Percentiles rank a stretch among this genome's conserved stretches.
Evolutionary conservation across 2,888 invertebrate species (phyloP).

Genomic region (Gastracanthus pulcherrimus): DNA sequence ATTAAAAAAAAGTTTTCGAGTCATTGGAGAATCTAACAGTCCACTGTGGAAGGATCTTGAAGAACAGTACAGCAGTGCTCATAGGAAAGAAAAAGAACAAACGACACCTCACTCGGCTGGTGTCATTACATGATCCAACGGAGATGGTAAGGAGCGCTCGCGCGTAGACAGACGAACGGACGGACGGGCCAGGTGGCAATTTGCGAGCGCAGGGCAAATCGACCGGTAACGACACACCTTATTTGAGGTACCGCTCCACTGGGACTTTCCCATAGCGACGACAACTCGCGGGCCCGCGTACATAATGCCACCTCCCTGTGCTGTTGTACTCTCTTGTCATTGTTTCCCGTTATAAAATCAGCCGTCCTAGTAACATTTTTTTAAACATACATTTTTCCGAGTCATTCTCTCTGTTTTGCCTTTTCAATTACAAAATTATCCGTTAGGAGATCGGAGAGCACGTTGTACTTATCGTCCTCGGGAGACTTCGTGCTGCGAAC

Average conservation of each 20-base stretch:
- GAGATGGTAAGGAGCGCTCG: constrained; percentile 1
- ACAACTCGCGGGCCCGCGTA: neutral
- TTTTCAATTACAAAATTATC: constrained; percentile 19
- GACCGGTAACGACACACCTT: constrained; percentile 44
- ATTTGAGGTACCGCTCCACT: constrained; percentile 13
- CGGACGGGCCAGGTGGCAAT: constrained; percentile 29
- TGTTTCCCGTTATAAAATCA: constrained; percentile 45
- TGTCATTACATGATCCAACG: constrained; percentile 12
- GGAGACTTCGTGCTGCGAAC: no score
- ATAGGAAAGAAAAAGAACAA: neutral
- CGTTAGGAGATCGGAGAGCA: neutral
- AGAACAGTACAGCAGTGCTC: neutral
- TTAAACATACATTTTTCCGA: no score
- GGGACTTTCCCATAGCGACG: neutral
- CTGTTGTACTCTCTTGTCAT: constrained; percentile 13
- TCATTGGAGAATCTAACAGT: neutral
- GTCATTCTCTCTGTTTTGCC: constrained; percentile 21
- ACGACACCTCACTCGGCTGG: neutral
- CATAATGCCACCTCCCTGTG: constrained; percentile 5
- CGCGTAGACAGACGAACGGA: no score
- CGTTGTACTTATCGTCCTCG: neutral
- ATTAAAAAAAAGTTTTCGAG: neutral
- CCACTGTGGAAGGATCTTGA: neutral
- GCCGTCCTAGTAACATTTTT: constrained; percentile 13
- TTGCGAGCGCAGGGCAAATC: constrained; percentile 36